phyloP scores from a whole-genome alignment of 2,888 invertebrate genomes.

The Drosophila atripex region DNA sequence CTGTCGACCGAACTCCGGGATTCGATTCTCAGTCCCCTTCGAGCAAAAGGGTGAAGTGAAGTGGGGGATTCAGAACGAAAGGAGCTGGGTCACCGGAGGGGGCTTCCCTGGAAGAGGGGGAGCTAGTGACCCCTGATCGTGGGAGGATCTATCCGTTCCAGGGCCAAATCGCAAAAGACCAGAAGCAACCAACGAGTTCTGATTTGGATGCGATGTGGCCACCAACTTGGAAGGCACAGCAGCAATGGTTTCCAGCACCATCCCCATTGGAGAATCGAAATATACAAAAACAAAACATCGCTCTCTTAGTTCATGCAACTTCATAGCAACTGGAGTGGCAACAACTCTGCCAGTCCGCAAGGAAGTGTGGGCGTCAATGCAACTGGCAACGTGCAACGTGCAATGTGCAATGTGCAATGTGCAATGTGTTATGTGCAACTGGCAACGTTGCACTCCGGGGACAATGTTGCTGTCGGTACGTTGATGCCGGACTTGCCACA shows the following conservation, averaged over 20 bases:
- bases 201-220: background rate
- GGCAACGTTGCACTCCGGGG: conserved; percentile 54
- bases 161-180: too few species aligned
- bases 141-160: too few species aligned
- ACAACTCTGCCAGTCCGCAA: conserved; percentile 40
- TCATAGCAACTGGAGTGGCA: background rate
- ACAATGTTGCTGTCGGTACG: conserved; percentile 73
- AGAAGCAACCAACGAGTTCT: too few species aligned
- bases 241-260: too few species aligned
- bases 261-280: too few species aligned
- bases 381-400: conserved; percentile 32
- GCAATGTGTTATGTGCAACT: conserved; percentile 32
- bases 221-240: background rate
- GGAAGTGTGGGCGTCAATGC: conserved; percentile 65
- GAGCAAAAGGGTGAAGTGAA: conserved; percentile 4
- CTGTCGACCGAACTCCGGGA: conserved; percentile 58
- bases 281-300: too few species aligned
- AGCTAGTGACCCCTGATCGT: too few species aligned
- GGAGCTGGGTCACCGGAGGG: background rate
- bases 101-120: too few species aligned
- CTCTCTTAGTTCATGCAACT: background rate
- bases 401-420: conserved; percentile 36
- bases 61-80: background rate
- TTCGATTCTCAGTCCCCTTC: conserved; percentile 13
- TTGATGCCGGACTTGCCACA: conserved; percentile 43